These are phyloP conservation scores for Rutilus rutilus DNA, from an alignment of 2,113 vertebrate genomes.

Conservation along the genomic window DNA sequence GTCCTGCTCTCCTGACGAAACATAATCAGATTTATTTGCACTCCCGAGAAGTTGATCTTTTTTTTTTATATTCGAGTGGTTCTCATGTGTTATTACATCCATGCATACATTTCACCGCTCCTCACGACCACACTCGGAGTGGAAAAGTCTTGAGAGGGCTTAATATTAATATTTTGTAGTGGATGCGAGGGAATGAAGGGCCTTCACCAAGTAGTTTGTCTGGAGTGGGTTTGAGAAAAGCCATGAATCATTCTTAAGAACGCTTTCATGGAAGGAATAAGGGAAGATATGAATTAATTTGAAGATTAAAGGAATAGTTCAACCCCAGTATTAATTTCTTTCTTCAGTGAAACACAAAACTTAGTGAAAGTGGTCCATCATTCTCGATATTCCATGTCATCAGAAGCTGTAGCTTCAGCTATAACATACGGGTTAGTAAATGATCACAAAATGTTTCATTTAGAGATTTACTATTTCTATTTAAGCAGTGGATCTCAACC, in stretches of 20 bases:
- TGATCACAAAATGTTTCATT: background rate
- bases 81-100: constrained; percentile 4
- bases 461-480: background rate
- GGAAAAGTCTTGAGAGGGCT: background rate
- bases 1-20: background rate
- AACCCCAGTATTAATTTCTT: background rate
- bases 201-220: background rate
- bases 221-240: constrained; percentile 7
- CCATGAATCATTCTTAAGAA: background rate
- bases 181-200: background rate
- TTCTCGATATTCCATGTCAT: background rate
- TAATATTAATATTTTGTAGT: constrained; percentile 35
- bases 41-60: constrained; percentile 13
- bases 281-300: background rate
- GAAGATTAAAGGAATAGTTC: background rate
- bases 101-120: constrained; percentile 13
- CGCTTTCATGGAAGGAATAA: background rate
- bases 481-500: background rate
- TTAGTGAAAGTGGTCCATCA: background rate
- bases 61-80: constrained; percentile 15
- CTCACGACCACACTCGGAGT: background rate
- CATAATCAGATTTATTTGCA: constrained; percentile 26
- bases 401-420: background rate
- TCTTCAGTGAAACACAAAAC: background rate
- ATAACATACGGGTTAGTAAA: background rate